Conservation (phyloP, 2,113 vertebrate species). For the Triplophysa dalaica region DNA sequence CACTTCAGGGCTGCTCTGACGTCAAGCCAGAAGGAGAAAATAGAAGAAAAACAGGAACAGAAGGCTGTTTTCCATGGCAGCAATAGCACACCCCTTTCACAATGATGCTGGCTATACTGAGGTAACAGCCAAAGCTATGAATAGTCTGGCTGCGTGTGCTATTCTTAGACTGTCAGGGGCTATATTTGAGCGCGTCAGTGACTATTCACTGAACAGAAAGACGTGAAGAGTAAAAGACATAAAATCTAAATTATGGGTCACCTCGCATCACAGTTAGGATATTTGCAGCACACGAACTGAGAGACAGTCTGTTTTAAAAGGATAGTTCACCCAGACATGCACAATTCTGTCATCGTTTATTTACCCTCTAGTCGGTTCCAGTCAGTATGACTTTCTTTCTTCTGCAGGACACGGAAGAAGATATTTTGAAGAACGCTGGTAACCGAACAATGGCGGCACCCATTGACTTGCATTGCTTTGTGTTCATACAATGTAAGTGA, state of each 20-base stretch:
- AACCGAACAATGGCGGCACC: no score
- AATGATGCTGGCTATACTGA: constrained; percentile 24
- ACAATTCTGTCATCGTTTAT: background rate
- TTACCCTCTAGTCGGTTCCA: no score
- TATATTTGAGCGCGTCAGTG: constrained; percentile 35
- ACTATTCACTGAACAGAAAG: constrained; percentile 22
- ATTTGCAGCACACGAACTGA: background rate
- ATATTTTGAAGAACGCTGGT: no score
- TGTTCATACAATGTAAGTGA: no score
- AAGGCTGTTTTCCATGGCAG: constrained; percentile 46
- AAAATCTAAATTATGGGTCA: constrained; percentile 4
- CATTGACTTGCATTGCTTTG: no score
- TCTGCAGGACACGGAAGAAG: no score
- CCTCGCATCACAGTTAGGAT: background rate
- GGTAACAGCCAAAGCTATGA: constrained; percentile 39
- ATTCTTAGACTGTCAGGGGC: constrained; percentile 36
- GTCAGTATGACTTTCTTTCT: no score
- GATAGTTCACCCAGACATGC: no score
- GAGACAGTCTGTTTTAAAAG: background rate
- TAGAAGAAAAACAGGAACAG: constrained; percentile 50
- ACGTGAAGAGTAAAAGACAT: background rate
- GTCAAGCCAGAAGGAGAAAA: constrained; percentile 42
- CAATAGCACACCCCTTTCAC: constrained; percentile 31
- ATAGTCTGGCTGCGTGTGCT: constrained; percentile 33
- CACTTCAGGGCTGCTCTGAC: constrained; percentile 38